Evolutionary conservation across 2,113 vertebrate species (phyloP).

Genomic region (Muntiacus reevesi): DNA sequence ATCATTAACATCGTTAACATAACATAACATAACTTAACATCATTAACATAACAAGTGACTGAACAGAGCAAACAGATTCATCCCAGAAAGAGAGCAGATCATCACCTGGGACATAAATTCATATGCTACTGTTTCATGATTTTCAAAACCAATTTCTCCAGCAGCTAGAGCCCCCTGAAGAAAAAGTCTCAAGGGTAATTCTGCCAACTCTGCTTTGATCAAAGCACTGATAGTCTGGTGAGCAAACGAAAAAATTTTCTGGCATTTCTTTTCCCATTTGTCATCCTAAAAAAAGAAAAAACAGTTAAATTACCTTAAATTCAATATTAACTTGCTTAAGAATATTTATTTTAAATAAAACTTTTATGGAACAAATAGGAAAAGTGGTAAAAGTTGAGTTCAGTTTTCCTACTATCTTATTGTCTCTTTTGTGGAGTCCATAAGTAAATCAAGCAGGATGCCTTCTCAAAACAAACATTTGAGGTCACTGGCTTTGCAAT

Average conservation of each 20-base stretch:
- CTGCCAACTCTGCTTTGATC: conserved; percentile 97
- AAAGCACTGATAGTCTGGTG: conserved; percentile 98
- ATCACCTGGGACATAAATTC: conserved; percentile 99
- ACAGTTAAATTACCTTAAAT: not conserved
- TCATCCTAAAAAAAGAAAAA: conserved; percentile 87
- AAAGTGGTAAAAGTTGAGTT: not conserved
- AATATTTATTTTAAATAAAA: not conserved
- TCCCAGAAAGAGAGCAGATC: not conserved
- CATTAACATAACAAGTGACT: not conserved
- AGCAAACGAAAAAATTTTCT: conserved; percentile 99
- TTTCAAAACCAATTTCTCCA: conserved; percentile 98
- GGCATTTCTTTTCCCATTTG: conserved; percentile 99
- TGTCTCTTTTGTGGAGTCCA: not conserved
- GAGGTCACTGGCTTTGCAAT: not conserved
- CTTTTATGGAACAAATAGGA: not conserved
- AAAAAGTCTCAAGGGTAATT: conserved; percentile 95
- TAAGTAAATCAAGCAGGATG: not conserved
- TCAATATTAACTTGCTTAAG: not conserved
- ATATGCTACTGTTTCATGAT: conserved; percentile 98
- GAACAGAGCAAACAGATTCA: not conserved
- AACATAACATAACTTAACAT: not conserved
- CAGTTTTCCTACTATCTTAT: not conserved
- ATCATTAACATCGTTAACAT: not conserved
- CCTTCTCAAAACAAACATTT: not conserved
- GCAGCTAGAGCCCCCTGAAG: conserved; percentile 97